A percentile compares a stretch with the other conserved stretches of the same genome.
Evolutionary conservation across 2,888 invertebrate genomes (phyloP).

Genomic region (Noctua janthina): DNA sequence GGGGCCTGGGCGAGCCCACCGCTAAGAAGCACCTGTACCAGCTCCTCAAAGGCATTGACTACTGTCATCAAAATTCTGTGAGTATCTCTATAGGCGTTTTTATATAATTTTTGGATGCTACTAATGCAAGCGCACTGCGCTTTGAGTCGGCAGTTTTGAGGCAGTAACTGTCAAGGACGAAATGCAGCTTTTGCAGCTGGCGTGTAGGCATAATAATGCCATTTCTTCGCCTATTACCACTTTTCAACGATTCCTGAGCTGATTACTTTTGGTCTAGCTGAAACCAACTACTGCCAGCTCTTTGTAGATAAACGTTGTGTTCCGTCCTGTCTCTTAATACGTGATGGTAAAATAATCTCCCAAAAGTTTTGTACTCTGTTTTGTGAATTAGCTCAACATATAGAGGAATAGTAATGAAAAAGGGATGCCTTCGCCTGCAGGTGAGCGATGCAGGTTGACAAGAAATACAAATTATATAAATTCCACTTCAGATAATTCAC

Average conservation of each 20-base stretch:
- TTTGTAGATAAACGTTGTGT: background rate
- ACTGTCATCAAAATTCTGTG: conserved; percentile 96
- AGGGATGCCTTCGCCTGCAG: background rate
- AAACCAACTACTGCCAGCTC: background rate
- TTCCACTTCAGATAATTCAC: conserved; percentile 93
- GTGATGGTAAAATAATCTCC: background rate
- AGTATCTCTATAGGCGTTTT: conserved; percentile 73
- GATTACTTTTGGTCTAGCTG: background rate
- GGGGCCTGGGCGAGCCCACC: conserved; percentile 93
- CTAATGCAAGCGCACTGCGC: background rate
- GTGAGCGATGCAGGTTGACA: background rate
- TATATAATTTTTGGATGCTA: background rate
- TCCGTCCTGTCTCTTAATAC: background rate
- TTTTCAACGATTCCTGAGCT: background rate
- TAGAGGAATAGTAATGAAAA: too few species aligned
- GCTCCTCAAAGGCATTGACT: conserved; percentile 94
- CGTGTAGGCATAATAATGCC: background rate
- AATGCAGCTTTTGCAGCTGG: background rate
- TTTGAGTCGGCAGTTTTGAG: background rate
- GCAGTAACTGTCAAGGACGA: background rate
- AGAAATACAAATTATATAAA: background rate
- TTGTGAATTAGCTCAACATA: background rate
- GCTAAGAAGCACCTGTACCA: conserved; percentile 95
- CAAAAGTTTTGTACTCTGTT: background rate
- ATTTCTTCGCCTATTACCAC: background rate